Evolutionary conservation across 2,888 invertebrate species (phyloP).

Genomic region (Tiphia femorata): DNA sequence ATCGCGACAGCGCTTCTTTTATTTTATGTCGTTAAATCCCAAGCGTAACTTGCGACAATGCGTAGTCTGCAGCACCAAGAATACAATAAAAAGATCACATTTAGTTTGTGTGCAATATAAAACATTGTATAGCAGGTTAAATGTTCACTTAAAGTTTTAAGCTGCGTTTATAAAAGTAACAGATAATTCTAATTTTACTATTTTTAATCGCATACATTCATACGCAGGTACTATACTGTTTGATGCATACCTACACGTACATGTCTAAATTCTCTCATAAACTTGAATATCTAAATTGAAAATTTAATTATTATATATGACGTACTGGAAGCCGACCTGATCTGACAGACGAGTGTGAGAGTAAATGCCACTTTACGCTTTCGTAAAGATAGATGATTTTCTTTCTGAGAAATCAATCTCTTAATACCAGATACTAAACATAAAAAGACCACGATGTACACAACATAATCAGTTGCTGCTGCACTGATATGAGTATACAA

Average conservation of each 20-base stretch:
- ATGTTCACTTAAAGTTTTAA: constrained; percentile 19
- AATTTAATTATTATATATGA: constrained; percentile 7
- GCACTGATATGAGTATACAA: constrained; percentile 43
- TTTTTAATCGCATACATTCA: constrained; percentile 16
- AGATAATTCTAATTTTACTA: constrained; percentile 21
- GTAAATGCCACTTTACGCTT: constrained; percentile 51
- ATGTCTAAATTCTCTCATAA: too few relatives aligned
- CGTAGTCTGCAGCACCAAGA: too few relatives aligned
- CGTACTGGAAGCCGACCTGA: constrained; percentile 31
- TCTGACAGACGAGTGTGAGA: constrained; percentile 38
- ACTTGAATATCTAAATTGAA: constrained; percentile 7
- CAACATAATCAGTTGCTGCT: constrained; percentile 47
- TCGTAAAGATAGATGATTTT: constrained; percentile 50
- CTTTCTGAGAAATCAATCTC: constrained; percentile 53
- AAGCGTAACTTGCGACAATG: too few relatives aligned
- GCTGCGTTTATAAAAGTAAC: constrained; percentile 20
- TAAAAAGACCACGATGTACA: constrained; percentile 39
- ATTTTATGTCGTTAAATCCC: too few relatives aligned
- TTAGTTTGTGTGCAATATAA: too few relatives aligned
- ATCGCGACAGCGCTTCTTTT: too few relatives aligned
- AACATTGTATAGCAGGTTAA: constrained; percentile 22
- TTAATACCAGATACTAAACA: constrained; percentile 38
- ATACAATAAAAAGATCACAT: too few relatives aligned
- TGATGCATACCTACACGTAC: too few relatives aligned
- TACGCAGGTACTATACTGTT: too few relatives aligned